These are phyloP conservation scores for Sinodicranocentrus sp. DNA, from an alignment of 2,888 invertebrate species.

Conservation along the genomic window DNA sequence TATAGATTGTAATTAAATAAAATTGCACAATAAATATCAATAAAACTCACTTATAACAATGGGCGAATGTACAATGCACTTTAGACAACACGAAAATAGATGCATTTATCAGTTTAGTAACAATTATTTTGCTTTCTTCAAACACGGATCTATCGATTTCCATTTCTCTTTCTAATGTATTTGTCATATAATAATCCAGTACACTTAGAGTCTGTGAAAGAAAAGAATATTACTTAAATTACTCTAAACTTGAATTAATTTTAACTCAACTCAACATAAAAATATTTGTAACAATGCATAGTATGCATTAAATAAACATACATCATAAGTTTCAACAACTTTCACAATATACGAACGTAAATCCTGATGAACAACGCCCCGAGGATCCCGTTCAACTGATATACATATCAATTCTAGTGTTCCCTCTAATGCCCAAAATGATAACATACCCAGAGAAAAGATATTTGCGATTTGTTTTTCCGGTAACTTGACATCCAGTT, in stretches of 20 bases:
- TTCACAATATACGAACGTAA: background rate
- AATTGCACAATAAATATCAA: background rate
- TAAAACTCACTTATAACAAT: constrained; percentile 29
- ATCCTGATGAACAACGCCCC: constrained; percentile 34
- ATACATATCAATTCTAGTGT: constrained; percentile 27
- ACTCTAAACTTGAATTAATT: background rate
- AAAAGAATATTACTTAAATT: background rate
- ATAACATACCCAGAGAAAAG: background rate
- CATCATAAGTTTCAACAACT: constrained; percentile 29
- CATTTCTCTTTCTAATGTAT: constrained; percentile 6
- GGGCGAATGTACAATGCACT: background rate
- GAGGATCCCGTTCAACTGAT: background rate
- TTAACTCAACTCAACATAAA: background rate
- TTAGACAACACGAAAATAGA: constrained; percentile 15
- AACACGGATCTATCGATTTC: background rate
- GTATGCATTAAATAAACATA: background rate
- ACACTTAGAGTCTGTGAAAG: constrained; percentile 9
- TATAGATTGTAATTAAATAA: background rate
- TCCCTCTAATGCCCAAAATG: constrained; percentile 38
- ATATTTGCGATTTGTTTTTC: constrained; percentile 35
- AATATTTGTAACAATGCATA: background rate
- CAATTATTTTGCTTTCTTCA: background rate
- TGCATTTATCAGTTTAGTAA: background rate
- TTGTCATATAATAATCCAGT: constrained; percentile 15
- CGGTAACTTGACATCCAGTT: background rate